A percentile compares a stretch with the other conserved stretches of the same genome.
These are phyloP conservation scores for Thymelicus lineola DNA, from an alignment of 2,888 invertebrate species.

Conservation along the genomic window DNA sequence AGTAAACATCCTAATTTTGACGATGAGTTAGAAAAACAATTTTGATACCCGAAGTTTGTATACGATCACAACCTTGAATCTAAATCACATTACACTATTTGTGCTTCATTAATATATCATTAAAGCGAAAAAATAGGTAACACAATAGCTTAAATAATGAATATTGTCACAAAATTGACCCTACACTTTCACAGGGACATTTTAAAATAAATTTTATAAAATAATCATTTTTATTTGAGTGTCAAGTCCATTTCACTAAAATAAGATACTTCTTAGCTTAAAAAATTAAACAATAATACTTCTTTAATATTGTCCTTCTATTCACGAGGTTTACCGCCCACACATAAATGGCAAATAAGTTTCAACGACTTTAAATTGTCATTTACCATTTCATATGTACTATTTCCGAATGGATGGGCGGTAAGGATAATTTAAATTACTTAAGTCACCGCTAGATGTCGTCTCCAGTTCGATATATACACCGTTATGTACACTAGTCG, in stretches of 20 bases:
- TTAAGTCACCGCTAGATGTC: too few species aligned
- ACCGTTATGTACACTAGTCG: conserved; percentile 20
- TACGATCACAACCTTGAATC: conserved; percentile 70
- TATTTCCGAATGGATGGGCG: not conserved
- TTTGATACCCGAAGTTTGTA: conserved; percentile 32
- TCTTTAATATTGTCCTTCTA: not conserved
- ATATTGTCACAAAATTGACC: conserved; percentile 47
- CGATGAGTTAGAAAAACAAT: conserved; percentile 10
- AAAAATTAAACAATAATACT: not conserved
- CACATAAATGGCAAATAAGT: conserved; percentile 19
- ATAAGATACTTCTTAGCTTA: not conserved
- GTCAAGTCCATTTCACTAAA: conserved; percentile 6
- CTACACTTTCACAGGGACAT: conserved; percentile 29
- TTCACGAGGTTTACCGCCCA: not conserved
- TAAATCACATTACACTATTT: conserved; percentile 60
- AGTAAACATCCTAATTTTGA: conserved; percentile 18
- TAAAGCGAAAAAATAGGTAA: conserved; percentile 37
- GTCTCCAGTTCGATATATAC: not conserved
- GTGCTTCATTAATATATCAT: conserved; percentile 54
- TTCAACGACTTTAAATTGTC: not conserved
- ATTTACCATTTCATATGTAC: not conserved
- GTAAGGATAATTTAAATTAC: not conserved
- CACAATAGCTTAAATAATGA: conserved; percentile 40
- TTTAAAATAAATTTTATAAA: conserved; percentile 37
- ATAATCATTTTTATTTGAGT: conserved; percentile 11